phyloP scores from a whole-genome alignment of 2,888 invertebrate genomes.

The Agrotis exclamationis region DNA sequence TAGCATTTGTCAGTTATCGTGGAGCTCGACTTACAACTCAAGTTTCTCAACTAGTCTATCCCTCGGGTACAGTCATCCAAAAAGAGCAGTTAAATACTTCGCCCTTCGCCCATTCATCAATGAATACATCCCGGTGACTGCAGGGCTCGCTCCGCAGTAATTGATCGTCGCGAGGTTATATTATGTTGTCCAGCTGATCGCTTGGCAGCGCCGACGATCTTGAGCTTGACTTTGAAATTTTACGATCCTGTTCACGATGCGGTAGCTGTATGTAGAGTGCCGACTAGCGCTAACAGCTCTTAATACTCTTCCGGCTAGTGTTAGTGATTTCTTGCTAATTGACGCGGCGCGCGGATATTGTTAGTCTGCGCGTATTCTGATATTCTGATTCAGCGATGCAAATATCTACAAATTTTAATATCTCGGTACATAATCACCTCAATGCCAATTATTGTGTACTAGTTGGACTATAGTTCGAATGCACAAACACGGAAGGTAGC shows the following conservation, averaged over 20 bases:
- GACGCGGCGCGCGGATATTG: constrained; percentile 16
- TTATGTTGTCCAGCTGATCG: constrained; percentile 54
- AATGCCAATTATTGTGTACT: constrained; percentile 44
- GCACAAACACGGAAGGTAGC: constrained; percentile 65
- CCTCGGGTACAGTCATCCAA: background rate
- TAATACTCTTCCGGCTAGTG: constrained; percentile 27
- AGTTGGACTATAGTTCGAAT: background rate
- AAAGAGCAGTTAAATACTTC: background rate
- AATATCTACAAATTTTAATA: constrained; percentile 12
- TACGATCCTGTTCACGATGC: constrained; percentile 14
- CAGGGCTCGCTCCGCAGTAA: constrained; percentile 36
- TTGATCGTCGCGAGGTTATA: constrained; percentile 47
- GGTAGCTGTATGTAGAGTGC: background rate
- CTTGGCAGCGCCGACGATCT: constrained; percentile 50
- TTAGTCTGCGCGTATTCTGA: background rate
- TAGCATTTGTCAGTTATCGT: too few relatives aligned
- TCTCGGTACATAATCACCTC: constrained; percentile 20
- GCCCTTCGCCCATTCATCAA: constrained; percentile 4
- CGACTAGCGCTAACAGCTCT: constrained; percentile 7
- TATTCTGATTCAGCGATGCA: constrained; percentile 8
- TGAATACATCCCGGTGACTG: constrained; percentile 2
- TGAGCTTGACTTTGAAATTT: constrained; percentile 62
- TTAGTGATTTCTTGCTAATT: constrained; percentile 26
- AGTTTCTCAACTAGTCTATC: too few relatives aligned
- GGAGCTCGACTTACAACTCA: too few relatives aligned